Conservation (phyloP, 2,797 vertebrate genomes). For the Acanthornis magna region DNA sequence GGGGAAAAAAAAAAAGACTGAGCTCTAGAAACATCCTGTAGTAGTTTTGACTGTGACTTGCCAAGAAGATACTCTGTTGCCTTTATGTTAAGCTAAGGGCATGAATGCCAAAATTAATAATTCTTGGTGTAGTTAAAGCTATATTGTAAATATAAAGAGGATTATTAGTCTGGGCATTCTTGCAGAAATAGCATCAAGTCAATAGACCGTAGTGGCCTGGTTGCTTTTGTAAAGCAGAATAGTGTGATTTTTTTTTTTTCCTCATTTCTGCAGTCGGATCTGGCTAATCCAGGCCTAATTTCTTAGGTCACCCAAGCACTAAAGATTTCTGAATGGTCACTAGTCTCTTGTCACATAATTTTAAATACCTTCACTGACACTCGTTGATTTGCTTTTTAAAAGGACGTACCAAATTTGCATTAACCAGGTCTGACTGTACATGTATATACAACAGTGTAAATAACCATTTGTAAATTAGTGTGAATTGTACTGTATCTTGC, state of each 20-base stretch:
- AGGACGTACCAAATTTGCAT: conserved; percentile 10
- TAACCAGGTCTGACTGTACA: conserved; percentile 73
- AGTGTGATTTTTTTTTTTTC: conserved; percentile 48
- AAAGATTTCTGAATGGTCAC: neutral
- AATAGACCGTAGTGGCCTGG: conserved; percentile 78
- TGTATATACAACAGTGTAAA: conserved; percentile 82
- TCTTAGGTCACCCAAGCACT: neutral
- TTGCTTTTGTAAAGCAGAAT: conserved; percentile 80
- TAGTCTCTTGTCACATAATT: neutral
- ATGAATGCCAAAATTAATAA: conserved; percentile 71
- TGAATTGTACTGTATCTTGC: conserved; percentile 74
- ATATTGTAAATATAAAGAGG: conserved; percentile 69
- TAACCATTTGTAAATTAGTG: conserved; percentile 79
- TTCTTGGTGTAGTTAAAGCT: conserved; percentile 66
- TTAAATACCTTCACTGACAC: neutral
- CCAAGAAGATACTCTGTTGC: conserved; percentile 73
- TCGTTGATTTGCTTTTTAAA: conserved; percentile 14
- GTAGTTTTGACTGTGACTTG: conserved; percentile 69
- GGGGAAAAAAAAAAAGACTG: neutral
- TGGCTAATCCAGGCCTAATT: conserved; percentile 53
- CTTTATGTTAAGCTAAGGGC: conserved; percentile 70
- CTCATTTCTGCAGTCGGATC: conserved; percentile 70
- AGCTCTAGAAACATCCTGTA: conserved; percentile 61
- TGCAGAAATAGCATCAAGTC: conserved; percentile 70
- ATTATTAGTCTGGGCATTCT: conserved; percentile 71